Evolutionary conservation across 1,140 invertebrate genomes (phyloP), one percentile per base, ranked within the genome.

Genomic region (Heliconius melpomene): DNA sequence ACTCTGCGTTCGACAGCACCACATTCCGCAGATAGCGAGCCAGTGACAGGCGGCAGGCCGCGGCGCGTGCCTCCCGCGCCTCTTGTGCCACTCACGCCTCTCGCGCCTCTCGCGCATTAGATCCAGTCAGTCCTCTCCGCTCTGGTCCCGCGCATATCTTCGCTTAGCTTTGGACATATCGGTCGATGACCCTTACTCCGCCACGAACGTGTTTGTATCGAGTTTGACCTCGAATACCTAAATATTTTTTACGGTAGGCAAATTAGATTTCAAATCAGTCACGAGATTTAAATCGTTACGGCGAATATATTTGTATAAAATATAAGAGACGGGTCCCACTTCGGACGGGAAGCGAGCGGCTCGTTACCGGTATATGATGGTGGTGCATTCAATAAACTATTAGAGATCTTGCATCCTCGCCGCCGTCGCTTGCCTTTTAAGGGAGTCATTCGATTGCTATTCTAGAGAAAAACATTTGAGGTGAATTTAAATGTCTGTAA

Each of bases 221-320:
- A 74, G 46, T 36, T 52, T 74, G 72, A 74, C 72, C 72, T 46
- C 72, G 60, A 66, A 66, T 66, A 66, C 26, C 60, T 66, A 66
- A 66, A 66, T 66, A 23, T 66, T 66, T 52, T 66, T 66, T 66
- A 66, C 26, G 60, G 60, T 29, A 66, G 23, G 60, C 60, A 66
- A 66, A 66, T 66, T 66, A 66, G 23, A n/a, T 66, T 29, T 66
- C 5, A 29, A 66, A 26, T 11, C 60, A 2, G 60, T 11, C 60
- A 29, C 60, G 13, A 66, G 26, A 29, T 66, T 66, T 66, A 29
- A 29, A 66, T 66, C 60, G 29, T 66, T 6, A 26, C 26, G 9
- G 6, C 60, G 60, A 66, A 66, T 8, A 66, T 66, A 66, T 66
- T 66, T 66, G 16, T 13, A 66, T 29, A 66, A 66, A 16, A 16